Base-by-base conservation (phyloP, 2,888 invertebrate genomes). In the Agonum fuliginosum region DNA sequence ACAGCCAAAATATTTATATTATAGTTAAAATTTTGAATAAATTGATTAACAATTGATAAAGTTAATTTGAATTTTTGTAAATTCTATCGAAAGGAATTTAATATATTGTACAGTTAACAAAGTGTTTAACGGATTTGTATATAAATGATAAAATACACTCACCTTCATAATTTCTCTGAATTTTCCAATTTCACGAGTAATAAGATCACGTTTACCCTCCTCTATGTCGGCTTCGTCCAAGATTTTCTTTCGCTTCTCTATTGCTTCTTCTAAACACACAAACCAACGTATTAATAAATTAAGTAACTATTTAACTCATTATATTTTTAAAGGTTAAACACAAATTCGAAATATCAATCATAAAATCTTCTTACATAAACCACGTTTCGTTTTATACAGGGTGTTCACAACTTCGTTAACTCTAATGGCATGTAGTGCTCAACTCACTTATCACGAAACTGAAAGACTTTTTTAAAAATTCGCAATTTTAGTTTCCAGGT, bases 131-230 rank as follows among this genome's bases (percentile, higher is more conserved):
- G 62, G 19, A 19, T 67, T 41, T 41, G 67, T 41, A 14, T 54
- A 22, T 22, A 54, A 34, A 54, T 51, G 22, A 19, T 71, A 34
- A 62, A 48, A 48, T 75, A 48, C 80, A 84, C 89, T 90, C 92
- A 96, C 96, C 95, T 97, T 97, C 94, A 97, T 98, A 82, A 96
- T 95, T 89, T 98, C 97, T 80, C 98, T 92, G 89, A 99, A 99
- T 88, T 97, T 97, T 83, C 96, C 96, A 87, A 99, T 99, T 91
- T 99, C 99, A 83, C 97, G 91, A 84, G 96, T 97, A 82, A 99
- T 99, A 82, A 98, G 91, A 87, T 97, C 97, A 65, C 97, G 93
- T 87, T 98, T 97, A 85, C 98, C 98, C 87, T 98, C 98, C 85
- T 98, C 98, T 79, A 98, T 93, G 86, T 96, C 97, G 27, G 95